Conservation (phyloP, 2,888 invertebrate genomes). For the Drepanosiphum platanoidis region DNA sequence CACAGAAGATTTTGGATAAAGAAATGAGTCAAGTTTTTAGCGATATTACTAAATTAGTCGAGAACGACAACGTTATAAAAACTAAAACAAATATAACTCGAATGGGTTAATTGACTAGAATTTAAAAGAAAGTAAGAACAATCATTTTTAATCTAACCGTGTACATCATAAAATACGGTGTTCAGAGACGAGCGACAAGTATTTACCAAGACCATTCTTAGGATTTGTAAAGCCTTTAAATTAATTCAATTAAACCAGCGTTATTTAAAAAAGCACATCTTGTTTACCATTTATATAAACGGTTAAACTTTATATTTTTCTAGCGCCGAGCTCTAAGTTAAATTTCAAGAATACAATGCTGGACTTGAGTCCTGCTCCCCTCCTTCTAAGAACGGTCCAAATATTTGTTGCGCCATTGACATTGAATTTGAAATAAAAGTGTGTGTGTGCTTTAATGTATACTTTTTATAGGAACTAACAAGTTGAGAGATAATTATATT, state of each 20-base stretch:
- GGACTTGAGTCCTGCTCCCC: too few species aligned
- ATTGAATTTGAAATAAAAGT: neutral
- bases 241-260: too few species aligned
- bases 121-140: neutral
- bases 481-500: neutral
- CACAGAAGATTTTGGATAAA: neutral
- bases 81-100: conserved; percentile 15
- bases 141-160: neutral
- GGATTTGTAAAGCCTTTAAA: too few species aligned
- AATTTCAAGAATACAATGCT: too few species aligned
- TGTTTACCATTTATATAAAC: too few species aligned
- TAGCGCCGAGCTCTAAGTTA: too few species aligned
- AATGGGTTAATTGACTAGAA: conserved; percentile 44
- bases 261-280: too few species aligned
- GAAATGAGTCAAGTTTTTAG: neutral
- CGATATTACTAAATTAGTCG: neutral
- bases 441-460: neutral
- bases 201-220: too few species aligned
- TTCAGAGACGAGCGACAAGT: neutral
- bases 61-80: neutral
- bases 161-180: neutral
- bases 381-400: too few species aligned
- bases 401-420: neutral
- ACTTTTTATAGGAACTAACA: conserved; percentile 3
- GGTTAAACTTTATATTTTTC: too few species aligned